Conservation (phyloP, 2,113 vertebrate species). For the Tenrec ecaudatus region DNA sequence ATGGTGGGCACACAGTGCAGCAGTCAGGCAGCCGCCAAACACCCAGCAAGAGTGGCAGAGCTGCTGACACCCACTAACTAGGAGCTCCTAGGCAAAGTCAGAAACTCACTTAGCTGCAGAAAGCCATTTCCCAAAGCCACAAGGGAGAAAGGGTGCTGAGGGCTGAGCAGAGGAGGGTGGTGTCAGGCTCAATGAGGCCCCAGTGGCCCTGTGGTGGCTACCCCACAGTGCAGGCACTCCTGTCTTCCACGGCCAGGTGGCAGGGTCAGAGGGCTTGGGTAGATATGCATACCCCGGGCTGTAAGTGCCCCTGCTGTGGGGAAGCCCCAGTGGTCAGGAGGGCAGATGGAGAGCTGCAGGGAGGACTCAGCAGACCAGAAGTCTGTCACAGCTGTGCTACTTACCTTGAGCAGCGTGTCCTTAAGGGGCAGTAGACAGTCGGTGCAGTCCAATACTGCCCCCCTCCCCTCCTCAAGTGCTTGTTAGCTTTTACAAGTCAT, state of each 20-base stretch:
- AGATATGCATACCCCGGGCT: not conserved
- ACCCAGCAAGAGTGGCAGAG: too few relatives aligned
- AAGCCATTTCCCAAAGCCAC: not conserved
- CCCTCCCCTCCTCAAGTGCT: too few relatives aligned
- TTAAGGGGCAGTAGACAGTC: not conserved
- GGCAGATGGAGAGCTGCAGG: not conserved
- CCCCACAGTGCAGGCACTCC: too few relatives aligned
- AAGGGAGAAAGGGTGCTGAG: not conserved
- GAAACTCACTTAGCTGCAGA: not conserved
- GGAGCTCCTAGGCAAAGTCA: not conserved
- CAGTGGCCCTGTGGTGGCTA: too few relatives aligned
- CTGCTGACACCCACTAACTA: not conserved
- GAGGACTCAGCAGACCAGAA: not conserved
- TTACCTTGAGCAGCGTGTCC: not conserved
- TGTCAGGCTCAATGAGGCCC: not conserved
- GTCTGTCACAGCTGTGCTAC: not conserved
- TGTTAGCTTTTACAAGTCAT: not conserved
- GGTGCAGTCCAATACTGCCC: too few relatives aligned
- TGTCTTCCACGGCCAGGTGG: too few relatives aligned
- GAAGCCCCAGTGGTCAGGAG: not conserved
- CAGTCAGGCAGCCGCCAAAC: rapidly evolving
- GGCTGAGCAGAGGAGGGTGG: not conserved
- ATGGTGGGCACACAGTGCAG: not conserved
- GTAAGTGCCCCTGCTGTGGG: not conserved
- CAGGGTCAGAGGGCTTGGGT: not conserved